Evolutionary conservation across 92 coral and sea anemone species (phyloP).

Genomic region (Umimayanthus kanabou): DNA sequence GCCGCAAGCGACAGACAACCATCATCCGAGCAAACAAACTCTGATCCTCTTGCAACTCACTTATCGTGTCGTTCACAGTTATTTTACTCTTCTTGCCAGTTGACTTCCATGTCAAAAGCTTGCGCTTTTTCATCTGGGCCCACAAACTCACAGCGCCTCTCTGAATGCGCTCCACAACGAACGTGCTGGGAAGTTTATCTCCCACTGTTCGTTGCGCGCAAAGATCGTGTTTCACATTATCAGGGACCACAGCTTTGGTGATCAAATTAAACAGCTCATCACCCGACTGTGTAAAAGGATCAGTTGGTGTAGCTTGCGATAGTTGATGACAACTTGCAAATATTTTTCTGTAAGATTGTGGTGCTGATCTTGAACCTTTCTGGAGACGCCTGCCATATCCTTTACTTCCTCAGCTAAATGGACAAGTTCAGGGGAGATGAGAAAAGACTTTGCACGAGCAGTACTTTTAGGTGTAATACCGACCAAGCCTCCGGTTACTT

Average conservation of each 20-base stretch:
- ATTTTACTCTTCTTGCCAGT: too few relatives aligned
- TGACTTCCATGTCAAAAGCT: too few relatives aligned
- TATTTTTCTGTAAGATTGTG: conserved; percentile 45
- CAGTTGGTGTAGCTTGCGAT: conserved; percentile 56
- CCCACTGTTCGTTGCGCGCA: conserved; percentile 46
- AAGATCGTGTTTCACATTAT: conserved; percentile 47
- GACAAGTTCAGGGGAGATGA: conserved; percentile 63
- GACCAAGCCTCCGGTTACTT: conserved; percentile 57
- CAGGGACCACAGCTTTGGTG: conserved; percentile 54
- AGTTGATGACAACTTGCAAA: conserved; percentile 21
- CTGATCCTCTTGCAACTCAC: conserved; percentile 49
- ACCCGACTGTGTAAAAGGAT: conserved; percentile 54
- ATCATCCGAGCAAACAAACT: too few relatives aligned
- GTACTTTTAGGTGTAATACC: conserved; percentile 51
- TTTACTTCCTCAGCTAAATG: conserved; percentile 54
- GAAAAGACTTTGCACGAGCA: conserved; percentile 57
- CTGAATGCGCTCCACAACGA: conserved; percentile 21
- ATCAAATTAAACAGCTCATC: conserved; percentile 53
- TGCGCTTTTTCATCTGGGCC: too few relatives aligned
- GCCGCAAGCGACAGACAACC: too few relatives aligned
- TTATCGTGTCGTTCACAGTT: not conserved
- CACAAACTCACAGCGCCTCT: not conserved
- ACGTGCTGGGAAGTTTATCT: conserved; percentile 19
- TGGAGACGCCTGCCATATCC: conserved; percentile 51
- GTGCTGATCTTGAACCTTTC: conserved; percentile 25